Base-by-base conservation (phyloP, 2,113 vertebrate genomes). In the Plectropomus leopardus region DNA sequence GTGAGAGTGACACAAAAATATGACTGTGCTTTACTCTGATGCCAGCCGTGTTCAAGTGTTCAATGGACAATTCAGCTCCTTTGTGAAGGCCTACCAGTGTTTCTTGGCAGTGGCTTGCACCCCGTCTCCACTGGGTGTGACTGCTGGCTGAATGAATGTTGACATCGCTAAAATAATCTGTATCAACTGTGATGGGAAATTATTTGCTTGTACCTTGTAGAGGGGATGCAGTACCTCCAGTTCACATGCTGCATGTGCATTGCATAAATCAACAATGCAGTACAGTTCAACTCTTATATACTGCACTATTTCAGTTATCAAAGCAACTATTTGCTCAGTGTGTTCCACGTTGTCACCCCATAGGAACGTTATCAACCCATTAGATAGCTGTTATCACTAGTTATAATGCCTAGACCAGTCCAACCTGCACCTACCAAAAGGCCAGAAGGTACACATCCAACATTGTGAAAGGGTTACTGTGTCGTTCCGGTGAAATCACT, bases 1-100 rank as follows among this genome's bases (percentile, higher is more conserved):
- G 85, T 82, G 88, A 88, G 82, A 74, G 71, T 81, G 88, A 74
- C 79, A 86, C 65, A 58, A 66, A 83, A 87, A 77, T 74, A 85
- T 82, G 34, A 74, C 61, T 80, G 57, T 21, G 19, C 48, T 73
- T 83, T 32, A 74, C 63, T 63, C 48, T 40, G 58, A 75, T 82
- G 71, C 55, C 53, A 59, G 47, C n/a, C 36, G 4, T 53, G 60
- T 23, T 32, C 16, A 87, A 73, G 48, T 47, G 50, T 60, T 72
- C 68, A 65, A 57, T 71, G 61, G 51, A 74, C 86, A 72, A 70
- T 77, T 75, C 54, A 53, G 48, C 68, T 66, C 65, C 63, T 82
- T 76, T 86, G 78, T 87, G 47, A 63, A 64, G 55, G 64, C n/a
- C 23, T 26, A 30, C n/a, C 66, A 45, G 44, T 78, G 65, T 84